Conservation (phyloP, 2,797 vertebrate species). For the Hafferia zeledoni region DNA sequence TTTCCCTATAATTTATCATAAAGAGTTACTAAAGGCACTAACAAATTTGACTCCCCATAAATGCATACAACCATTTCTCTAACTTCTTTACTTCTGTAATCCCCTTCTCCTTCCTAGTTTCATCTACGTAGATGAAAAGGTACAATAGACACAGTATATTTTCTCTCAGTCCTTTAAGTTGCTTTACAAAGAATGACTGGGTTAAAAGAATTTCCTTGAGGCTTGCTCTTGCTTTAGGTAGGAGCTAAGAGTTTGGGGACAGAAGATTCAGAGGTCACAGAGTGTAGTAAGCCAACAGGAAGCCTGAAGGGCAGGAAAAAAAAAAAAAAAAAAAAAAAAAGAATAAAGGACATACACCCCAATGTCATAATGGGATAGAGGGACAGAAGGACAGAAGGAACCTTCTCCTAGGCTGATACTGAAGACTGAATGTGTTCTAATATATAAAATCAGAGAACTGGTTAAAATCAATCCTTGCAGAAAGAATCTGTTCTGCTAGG, state of each 20-base stretch:
- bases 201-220: background rate
- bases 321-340: too few species aligned
- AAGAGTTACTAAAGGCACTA: background rate
- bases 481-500: background rate
- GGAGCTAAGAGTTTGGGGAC: background rate
- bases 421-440: background rate
- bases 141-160: background rate
- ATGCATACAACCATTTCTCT: background rate
- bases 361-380: background rate
- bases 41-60: background rate
- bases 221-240: background rate
- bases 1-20: background rate
- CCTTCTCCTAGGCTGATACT: background rate
- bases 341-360: background rate
- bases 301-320: background rate
- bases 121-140: background rate
- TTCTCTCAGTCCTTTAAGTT: background rate
- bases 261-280: background rate
- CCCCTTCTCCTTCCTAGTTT: background rate
- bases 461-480: background rate
- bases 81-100: background rate
- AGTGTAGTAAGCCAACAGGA: background rate
- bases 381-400: background rate
- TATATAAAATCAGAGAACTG: background rate
- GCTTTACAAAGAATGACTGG: background rate